These are phyloP conservation scores for Quadroppia sp. DNA, from an alignment of 2,888 invertebrate species.

Conservation along the genomic window DNA sequence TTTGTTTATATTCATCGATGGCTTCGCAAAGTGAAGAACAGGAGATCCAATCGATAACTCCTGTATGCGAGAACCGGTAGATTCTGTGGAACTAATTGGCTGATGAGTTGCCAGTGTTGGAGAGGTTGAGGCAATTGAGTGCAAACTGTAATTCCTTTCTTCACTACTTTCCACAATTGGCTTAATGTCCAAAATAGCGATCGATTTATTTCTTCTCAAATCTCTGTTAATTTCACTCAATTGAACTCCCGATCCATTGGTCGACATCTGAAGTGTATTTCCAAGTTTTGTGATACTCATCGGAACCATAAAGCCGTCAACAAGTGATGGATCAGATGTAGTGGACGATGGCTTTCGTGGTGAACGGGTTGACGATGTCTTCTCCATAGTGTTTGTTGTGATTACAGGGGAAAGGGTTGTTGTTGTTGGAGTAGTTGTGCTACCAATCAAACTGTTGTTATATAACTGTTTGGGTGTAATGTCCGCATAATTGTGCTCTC, in stretches of 20 bases:
- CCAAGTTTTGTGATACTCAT: not conserved
- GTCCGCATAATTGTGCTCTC: not conserved
- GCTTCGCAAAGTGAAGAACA: not conserved
- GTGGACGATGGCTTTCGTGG: not conserved
- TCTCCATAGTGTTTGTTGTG: not conserved
- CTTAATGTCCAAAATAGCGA: not conserved
- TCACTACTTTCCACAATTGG: not conserved
- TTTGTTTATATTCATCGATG: not conserved
- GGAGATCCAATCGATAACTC: not conserved
- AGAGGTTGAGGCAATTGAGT: not conserved
- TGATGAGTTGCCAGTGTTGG: not conserved
- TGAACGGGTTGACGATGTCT: not conserved
- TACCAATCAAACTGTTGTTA: not conserved
- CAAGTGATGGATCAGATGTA: not conserved
- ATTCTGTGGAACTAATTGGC: not conserved
- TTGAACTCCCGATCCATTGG: not conserved
- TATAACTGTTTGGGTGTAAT: not conserved
- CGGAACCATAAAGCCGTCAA: conserved; percentile 24
- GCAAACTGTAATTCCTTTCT: not conserved
- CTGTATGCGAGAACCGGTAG: not conserved
- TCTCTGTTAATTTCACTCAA: not conserved
- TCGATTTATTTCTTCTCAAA: conserved; percentile 14
- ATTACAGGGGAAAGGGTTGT: not conserved
- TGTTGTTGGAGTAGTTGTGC: not conserved
- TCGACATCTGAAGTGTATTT: not conserved